phyloP scores from a whole-genome alignment of 1,140 invertebrate species.

The Bombus affinis region DNA sequence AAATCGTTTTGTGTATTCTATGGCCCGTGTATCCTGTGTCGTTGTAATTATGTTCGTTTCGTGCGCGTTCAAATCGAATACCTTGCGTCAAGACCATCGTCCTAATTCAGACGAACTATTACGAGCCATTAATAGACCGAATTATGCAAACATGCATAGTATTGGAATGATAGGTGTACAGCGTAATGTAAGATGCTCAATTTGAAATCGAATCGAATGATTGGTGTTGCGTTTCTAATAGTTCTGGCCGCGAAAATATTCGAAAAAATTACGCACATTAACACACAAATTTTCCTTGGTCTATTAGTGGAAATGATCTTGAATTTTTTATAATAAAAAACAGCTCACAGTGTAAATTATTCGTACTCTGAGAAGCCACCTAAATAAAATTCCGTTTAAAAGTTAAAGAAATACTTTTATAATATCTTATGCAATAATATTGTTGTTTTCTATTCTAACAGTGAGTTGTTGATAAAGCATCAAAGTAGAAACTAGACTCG shows the following conservation, averaged over 20 bases:
- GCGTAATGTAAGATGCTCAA: background rate
- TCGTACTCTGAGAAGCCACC: background rate
- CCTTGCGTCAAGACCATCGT: background rate
- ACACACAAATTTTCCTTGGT: no score
- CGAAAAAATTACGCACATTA: no score
- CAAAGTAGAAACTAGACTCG: background rate
- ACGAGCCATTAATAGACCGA: background rate
- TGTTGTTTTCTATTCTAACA: background rate
- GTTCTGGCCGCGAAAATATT: no score
- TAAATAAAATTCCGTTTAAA: background rate
- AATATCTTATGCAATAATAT: background rate
- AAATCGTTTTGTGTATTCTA: background rate
- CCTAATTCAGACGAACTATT: background rate
- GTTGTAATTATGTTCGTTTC: slow-evolving; percentile 15
- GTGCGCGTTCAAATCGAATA: background rate
- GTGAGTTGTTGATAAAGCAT: background rate
- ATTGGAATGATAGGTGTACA: background rate
- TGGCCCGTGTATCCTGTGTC: background rate
- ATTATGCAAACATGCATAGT: slow-evolving; percentile 1
- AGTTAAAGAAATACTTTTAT: background rate
- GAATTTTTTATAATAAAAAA: no score
- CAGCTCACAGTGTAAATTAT: background rate
- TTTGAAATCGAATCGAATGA: background rate
- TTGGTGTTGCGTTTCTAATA: background rate
- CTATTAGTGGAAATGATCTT: no score